Percentiles rank a stretch among this genome's conserved stretches.
phyloP scores from a whole-genome alignment of 2,113 vertebrate species.

The Phylloscopus trochilus region DNA sequence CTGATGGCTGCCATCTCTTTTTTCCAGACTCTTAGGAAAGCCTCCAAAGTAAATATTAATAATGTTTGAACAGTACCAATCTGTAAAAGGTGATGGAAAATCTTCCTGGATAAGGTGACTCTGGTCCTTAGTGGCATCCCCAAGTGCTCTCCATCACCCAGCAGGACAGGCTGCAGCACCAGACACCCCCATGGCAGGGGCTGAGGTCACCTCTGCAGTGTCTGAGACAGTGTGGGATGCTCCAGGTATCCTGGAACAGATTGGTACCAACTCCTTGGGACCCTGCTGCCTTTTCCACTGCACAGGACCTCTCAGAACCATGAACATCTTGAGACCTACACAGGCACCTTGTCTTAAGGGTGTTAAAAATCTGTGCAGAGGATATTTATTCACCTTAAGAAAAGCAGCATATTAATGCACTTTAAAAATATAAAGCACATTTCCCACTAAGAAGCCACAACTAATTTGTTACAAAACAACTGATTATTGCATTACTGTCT shows the following conservation, averaged over 20 bases:
- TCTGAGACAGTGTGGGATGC: neutral
- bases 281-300: neutral
- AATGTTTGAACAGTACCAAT: neutral
- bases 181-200: neutral
- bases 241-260: neutral
- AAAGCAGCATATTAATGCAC: fast-evolving
- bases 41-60: neutral
- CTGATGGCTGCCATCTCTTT: neutral
- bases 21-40: neutral
- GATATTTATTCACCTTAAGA: neutral
- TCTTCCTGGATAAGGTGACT: neutral
- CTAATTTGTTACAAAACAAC: neutral
- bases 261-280: neutral
- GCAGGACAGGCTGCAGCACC: neutral
- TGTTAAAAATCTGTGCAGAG: neutral
- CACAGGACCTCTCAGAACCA: neutral
- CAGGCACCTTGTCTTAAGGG: neutral
- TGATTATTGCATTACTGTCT: neutral
- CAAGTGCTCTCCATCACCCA: neutral
- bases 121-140: neutral
- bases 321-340: neutral
- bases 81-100: neutral
- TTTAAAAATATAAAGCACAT: neutral
- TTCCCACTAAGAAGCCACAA: neutral
- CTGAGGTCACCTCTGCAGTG: neutral